These are phyloP conservation scores for Nemurella pictetii DNA, from an alignment of 2,888 invertebrate genomes.

Conservation along the genomic window DNA sequence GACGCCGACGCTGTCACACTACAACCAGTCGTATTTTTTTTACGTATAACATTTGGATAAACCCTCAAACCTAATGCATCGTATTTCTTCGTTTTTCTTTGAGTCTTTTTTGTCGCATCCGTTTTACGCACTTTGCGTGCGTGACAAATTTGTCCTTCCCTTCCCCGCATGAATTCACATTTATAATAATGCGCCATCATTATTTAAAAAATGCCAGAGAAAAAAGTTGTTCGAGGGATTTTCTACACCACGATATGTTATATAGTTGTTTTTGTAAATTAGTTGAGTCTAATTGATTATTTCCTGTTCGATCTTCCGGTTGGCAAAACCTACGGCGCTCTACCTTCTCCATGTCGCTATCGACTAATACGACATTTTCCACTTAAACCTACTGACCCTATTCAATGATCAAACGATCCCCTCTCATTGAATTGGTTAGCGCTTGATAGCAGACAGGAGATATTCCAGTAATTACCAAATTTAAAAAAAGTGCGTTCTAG, in stretches of 20 bases:
- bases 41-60: too few species aligned
- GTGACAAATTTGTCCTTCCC: background rate
- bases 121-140: background rate
- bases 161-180: background rate
- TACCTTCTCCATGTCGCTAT: background rate
- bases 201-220: background rate
- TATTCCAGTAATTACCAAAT: background rate
- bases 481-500: slow-evolving; percentile 11
- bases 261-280: background rate
- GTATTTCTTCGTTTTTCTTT: background rate
- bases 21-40: too few species aligned
- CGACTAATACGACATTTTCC: background rate
- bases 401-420: background rate
- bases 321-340: background rate
- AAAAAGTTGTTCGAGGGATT: background rate
- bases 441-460: background rate
- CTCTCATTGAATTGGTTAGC: background rate
- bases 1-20: too few species aligned
- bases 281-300: background rate
- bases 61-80: too few species aligned
- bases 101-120: background rate
- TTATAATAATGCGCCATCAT: background rate
- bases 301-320: background rate
- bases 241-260: background rate
- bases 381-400: background rate